These are phyloP conservation scores for Momotus momota DNA, from an alignment of 2,797 vertebrate species.

Conservation along the genomic window DNA sequence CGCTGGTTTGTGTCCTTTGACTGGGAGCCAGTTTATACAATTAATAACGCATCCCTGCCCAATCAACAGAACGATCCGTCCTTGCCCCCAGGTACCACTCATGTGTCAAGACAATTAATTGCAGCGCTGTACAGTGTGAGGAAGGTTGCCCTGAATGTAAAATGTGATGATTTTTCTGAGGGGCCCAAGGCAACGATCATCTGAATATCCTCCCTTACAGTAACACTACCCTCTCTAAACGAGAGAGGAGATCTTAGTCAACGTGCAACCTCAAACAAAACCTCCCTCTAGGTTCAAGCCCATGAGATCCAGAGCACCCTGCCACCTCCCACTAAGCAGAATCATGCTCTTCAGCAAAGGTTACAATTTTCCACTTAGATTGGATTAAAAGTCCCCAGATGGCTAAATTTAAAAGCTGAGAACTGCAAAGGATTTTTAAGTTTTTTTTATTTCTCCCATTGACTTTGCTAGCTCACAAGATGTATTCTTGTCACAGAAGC, in stretches of 20 bases:
- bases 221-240: background rate
- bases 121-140: background rate
- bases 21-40: conserved; percentile 24
- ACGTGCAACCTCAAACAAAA: background rate
- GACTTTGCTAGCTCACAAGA: background rate
- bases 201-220: conserved; percentile 4
- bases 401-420: background rate
- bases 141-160: conserved; percentile 16
- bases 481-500: background rate
- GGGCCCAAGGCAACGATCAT: background rate
- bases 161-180: conserved; percentile 23
- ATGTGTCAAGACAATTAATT: conserved; percentile 65
- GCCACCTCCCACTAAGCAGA: background rate
- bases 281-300: background rate
- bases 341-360: background rate
- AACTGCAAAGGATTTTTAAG: background rate
- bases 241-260: conserved; percentile 23
- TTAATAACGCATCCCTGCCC: conserved; percentile 58
- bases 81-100: conserved; percentile 65
- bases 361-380: conserved; percentile 12
- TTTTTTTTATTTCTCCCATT: background rate
- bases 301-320: background rate
- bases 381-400: background rate
- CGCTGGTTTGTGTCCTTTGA: conserved; percentile 45
- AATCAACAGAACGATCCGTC: conserved; percentile 32